These are phyloP conservation scores for Pantherophis vulpinus DNA, from an alignment of 2,797 vertebrate genomes.

Conservation along the genomic window DNA sequence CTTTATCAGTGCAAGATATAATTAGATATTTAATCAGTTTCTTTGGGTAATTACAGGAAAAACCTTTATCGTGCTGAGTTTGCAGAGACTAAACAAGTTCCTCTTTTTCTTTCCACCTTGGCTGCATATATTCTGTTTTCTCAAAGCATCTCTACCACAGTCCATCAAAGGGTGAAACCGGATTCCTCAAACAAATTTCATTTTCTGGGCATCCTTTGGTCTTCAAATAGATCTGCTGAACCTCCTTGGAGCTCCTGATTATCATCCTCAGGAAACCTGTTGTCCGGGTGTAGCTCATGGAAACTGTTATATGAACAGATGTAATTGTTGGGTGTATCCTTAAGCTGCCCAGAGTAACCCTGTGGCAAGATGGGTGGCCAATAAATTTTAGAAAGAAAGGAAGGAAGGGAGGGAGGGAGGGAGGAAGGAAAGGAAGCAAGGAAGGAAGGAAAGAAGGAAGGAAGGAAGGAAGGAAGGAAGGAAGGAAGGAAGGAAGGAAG, in stretches of 20 bases:
- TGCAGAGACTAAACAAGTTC: neutral
- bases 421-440: no score
- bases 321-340: no score
- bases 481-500: no score
- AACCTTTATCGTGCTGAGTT: neutral
- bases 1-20: neutral
- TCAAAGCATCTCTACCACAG: neutral
- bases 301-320: neutral
- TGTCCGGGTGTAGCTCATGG: neutral
- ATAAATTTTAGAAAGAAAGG: no score
- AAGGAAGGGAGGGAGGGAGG: no score
- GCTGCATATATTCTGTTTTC: neutral
- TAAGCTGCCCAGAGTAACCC: no score
- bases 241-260: neutral
- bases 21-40: neutral
- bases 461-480: no score
- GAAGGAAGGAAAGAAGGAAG: no score
- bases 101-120: neutral
- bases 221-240: neutral
- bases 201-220: neutral
- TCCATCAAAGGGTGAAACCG: neutral
- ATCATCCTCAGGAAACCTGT: neutral
- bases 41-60: neutral
- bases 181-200: neutral
- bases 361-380: no score